Percentiles rank a stretch among this genome's conserved stretches.
Conservation (phyloP, 2,888 invertebrate genomes). For the Pseudococcus longispinus region DNA sequence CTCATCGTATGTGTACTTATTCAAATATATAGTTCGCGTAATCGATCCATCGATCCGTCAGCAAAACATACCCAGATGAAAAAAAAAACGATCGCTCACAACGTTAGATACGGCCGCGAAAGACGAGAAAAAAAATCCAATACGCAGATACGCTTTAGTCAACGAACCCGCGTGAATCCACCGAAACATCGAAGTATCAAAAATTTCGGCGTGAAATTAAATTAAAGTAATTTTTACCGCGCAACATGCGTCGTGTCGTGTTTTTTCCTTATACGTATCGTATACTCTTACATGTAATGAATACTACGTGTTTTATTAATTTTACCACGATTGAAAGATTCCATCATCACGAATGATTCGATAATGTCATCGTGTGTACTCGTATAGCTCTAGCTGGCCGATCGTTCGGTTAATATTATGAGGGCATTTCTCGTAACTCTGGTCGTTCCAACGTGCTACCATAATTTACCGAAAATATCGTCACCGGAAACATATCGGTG, state of each 20-base stretch:
- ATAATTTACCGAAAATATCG: slow-evolving; percentile 9
- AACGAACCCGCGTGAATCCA: neutral
- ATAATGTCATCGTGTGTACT: slow-evolving; percentile 14
- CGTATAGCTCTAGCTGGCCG: too few relatives aligned
- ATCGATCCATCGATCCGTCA: neutral
- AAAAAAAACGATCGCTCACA: neutral
- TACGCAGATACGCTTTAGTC: neutral
- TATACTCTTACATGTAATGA: neutral
- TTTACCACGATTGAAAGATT: slow-evolving; percentile 20
- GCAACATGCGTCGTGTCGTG: neutral
- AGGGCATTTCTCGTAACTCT: neutral
- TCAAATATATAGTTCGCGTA: neutral
- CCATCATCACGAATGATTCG: neutral
- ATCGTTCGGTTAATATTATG: neutral
- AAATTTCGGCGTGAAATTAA: slow-evolving; percentile 28
- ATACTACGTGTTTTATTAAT: slow-evolving; percentile 14
- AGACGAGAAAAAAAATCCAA: neutral
- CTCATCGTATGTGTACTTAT: neutral
- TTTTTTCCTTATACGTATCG: neutral
- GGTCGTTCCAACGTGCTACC: neutral
- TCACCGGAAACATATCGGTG: slow-evolving; percentile 1
- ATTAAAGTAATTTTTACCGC: slow-evolving; percentile 28
- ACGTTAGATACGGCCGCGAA: neutral
- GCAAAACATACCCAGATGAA: neutral
- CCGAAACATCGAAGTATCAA: neutral